These are phyloP conservation scores for Xenopus laevis DNA, from an alignment of 2,113 vertebrate genomes.

Conservation along the genomic window DNA sequence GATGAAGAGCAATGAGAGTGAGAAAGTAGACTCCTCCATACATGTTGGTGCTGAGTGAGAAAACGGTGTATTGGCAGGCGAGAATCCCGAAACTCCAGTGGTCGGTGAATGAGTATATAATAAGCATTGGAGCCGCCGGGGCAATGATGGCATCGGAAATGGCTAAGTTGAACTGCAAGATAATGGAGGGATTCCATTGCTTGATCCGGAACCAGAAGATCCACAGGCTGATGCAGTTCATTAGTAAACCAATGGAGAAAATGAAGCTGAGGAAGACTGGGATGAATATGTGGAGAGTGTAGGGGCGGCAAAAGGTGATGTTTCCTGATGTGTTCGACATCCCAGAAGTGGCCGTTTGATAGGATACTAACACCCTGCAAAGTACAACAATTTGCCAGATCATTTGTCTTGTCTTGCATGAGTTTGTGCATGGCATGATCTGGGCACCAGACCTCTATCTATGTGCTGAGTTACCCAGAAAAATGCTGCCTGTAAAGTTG, in stretches of 20 bases:
- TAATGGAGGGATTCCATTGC: constrained; percentile 60
- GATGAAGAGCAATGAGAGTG: constrained; percentile 64
- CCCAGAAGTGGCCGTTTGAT: neutral
- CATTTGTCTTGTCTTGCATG: no score
- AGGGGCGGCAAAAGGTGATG: neutral
- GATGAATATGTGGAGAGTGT: constrained; percentile 31
- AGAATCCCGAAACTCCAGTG: constrained; percentile 61
- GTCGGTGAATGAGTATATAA: constrained; percentile 50
- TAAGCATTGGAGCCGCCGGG: constrained; percentile 56
- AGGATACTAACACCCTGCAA: no score
- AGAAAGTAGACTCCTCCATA: constrained; percentile 67
- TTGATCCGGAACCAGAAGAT: constrained; percentile 61
- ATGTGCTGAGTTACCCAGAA: no score
- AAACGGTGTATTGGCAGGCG: constrained; percentile 59
- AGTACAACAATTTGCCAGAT: no score
- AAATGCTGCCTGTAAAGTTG: no score
- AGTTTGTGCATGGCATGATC: no score
- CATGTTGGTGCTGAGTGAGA: constrained; percentile 57
- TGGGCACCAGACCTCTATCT: no score
- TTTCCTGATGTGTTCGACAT: constrained; percentile 1
- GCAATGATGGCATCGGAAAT: constrained; percentile 60
- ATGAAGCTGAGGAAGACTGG: constrained; percentile 57
- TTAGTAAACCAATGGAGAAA: constrained; percentile 56
- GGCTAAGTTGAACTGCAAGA: constrained; percentile 67
- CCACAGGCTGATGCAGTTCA: constrained; percentile 62